A percentile compares a stretch with the other conserved stretches of the same genome.
Conservation (phyloP, 2,113 vertebrate species). For the Gymnocephalus cernua region DNA sequence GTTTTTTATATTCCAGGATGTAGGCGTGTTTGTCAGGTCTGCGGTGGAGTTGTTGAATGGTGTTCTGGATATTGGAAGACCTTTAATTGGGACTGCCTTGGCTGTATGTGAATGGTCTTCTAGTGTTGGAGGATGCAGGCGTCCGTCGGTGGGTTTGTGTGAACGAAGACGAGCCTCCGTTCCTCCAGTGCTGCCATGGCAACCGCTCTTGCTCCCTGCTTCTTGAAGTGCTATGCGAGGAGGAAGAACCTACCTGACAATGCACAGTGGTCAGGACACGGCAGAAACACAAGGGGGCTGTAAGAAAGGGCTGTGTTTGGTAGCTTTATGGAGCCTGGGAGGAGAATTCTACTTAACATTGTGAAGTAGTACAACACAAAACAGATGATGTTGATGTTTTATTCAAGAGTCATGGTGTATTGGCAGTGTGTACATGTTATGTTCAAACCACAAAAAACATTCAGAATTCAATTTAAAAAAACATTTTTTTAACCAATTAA, state of each 20-base stretch:
- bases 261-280: slow-evolving; percentile 30
- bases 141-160: slow-evolving; percentile 55
- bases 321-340: slow-evolving; percentile 43
- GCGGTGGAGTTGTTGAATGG: slow-evolving; percentile 48
- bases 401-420: slow-evolving; percentile 41
- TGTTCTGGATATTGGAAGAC: slow-evolving; percentile 44
- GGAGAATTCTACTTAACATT: slow-evolving; percentile 8
- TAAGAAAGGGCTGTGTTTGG: slow-evolving; percentile 40
- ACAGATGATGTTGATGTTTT: slow-evolving; percentile 54
- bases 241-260: slow-evolving; percentile 67
- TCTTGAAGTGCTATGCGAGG: slow-evolving; percentile 51
- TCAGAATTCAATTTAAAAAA: slow-evolving; percentile 3
- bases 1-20: slow-evolving; percentile 43
- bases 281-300: slow-evolving; percentile 16
- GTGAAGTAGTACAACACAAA: slow-evolving; percentile 53
- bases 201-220: slow-evolving; percentile 71
- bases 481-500: background rate
- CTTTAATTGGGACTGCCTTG: slow-evolving; percentile 39
- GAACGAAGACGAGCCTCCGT: slow-evolving; percentile 51
- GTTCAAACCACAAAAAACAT: slow-evolving; percentile 21
- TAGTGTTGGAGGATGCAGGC: slow-evolving; percentile 51
- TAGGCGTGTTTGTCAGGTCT: slow-evolving; percentile 66
- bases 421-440: slow-evolving; percentile 36
- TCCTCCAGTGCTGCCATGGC: slow-evolving; percentile 79
- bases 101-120: slow-evolving; percentile 60